A percentile compares a stretch with the other conserved stretches of the same genome.
Conservation (phyloP, 30 jellyfish, hydroid and myxozoan species). For the Aurelia coerulea region DNA sequence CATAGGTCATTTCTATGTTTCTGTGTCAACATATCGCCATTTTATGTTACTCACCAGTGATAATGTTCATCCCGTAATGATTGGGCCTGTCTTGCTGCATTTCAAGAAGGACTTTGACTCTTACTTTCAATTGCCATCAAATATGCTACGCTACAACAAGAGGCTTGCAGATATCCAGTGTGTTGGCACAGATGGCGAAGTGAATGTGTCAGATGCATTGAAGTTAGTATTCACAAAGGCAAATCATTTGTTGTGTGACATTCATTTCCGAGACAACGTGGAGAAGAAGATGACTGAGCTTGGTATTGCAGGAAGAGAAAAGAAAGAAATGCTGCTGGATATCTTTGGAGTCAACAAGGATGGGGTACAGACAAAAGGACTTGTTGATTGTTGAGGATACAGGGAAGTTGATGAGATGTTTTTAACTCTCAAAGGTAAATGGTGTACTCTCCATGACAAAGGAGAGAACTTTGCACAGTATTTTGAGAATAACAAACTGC, state of each 20-base stretch:
- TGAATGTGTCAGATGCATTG: conserved; percentile 28
- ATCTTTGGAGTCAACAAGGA: conserved; percentile 36
- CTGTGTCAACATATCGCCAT: no score
- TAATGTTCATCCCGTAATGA: no score
- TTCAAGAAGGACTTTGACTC: no score
- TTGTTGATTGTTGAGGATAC: conserved; percentile 31
- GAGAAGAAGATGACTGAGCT: conserved; percentile 25
- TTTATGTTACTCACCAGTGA: no score
- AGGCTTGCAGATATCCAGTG: no score
- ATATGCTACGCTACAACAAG: no score
- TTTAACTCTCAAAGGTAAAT: no score
- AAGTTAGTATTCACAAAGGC: conserved; percentile 39
- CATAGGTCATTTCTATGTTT: no score
- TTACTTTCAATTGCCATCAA: no score
- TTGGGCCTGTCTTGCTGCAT: no score
- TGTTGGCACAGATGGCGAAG: conserved; percentile 51
- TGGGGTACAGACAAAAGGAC: conserved; percentile 39
- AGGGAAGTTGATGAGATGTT: conserved; percentile 36
- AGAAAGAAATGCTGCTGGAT: conserved; percentile 14
- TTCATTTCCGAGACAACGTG: conserved; percentile 53
- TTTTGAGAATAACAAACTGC: conserved; percentile 25
- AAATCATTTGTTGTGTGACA: conserved; percentile 43
- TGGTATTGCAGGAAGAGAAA: conserved; percentile 17
- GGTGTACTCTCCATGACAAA: no score
- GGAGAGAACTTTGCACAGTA: conserved; percentile 9